Conservation (phyloP, 2,888 invertebrate species). For the Diloba caeruleocephala region DNA sequence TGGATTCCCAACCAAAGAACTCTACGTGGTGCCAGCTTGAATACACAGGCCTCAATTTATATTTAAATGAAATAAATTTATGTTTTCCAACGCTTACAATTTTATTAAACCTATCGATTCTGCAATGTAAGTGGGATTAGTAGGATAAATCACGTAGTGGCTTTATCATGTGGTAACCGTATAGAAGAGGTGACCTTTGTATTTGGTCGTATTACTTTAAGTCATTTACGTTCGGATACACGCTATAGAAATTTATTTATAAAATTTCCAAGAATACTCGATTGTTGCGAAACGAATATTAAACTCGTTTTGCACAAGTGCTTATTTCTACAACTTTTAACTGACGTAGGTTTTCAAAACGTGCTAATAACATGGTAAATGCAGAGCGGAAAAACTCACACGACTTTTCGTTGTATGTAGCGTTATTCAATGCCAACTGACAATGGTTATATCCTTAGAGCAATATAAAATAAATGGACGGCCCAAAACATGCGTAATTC, state of each 20-base stretch:
- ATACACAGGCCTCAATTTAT: slow-evolving; percentile 15
- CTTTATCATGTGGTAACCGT: rapidly evolving
- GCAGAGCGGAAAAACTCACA: too few species aligned
- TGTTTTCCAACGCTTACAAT: slow-evolving; percentile 18
- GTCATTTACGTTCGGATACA: slow-evolving; percentile 4
- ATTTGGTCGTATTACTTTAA: slow-evolving; percentile 13
- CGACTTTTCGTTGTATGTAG: too few species aligned
- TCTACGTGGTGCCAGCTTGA: slow-evolving; percentile 85
- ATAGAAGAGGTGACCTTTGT: not conserved
- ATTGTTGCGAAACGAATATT: too few species aligned
- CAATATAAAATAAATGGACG: too few species aligned
- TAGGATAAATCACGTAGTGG: slow-evolving; percentile 3
- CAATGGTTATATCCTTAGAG: too few species aligned
- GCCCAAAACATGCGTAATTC: too few species aligned
- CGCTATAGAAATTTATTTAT: slow-evolving; percentile 1
- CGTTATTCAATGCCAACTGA: too few species aligned
- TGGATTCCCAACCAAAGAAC: slow-evolving; percentile 75
- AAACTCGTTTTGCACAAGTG: too few species aligned
- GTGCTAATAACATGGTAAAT: too few species aligned
- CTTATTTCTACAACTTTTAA: too few species aligned
- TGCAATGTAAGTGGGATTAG: slow-evolving; percentile 13
- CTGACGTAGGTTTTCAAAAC: too few species aligned
- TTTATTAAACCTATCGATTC: slow-evolving; percentile 40
- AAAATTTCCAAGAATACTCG: too few species aligned
- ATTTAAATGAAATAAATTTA: slow-evolving; percentile 23